Percentiles rank a stretch among this genome's conserved stretches.
These are phyloP conservation scores for Pelosia muscerda DNA, from an alignment of 2,888 invertebrate species.

Conservation along the genomic window DNA sequence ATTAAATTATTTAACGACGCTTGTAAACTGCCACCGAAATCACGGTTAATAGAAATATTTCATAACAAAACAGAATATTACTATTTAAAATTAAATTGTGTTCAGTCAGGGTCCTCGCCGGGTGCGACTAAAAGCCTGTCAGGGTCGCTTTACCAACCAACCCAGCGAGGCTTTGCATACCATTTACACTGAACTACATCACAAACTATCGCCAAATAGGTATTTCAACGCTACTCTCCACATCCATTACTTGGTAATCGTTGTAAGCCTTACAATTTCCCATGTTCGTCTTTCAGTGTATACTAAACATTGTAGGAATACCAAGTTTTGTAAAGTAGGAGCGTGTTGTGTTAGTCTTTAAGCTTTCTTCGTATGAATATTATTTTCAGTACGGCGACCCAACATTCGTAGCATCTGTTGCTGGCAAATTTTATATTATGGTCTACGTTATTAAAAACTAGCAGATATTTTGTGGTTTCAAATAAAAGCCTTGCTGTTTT, in stretches of 20 bases:
- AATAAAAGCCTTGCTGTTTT: conserved; percentile 7
- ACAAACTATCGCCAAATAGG: conserved; percentile 36
- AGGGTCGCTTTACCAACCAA: conserved; percentile 54
- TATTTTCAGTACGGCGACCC: conserved; percentile 58
- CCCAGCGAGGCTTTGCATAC: conserved; percentile 41
- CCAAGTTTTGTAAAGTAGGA: conserved; percentile 12
- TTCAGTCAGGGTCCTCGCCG: conserved; percentile 37
- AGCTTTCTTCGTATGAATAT: conserved; percentile 61
- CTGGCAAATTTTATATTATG: conserved; percentile 44
- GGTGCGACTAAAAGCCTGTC: conserved; percentile 62
- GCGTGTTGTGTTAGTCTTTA: conserved; percentile 44
- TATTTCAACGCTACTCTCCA: conserved; percentile 20
- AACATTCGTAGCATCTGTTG: conserved; percentile 57
- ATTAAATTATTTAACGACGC: conserved; percentile 17
- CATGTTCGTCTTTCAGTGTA: conserved; percentile 31
- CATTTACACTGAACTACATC: conserved; percentile 43
- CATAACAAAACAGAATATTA: conserved; percentile 34
- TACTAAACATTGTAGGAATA: conserved; percentile 21
- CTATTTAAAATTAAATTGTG: conserved; percentile 44
- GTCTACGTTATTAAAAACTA: conserved; percentile 39
- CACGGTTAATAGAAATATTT: conserved; percentile 37
- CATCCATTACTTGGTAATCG: conserved; percentile 36
- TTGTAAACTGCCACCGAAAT: conserved; percentile 30
- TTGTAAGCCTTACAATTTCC: conserved; percentile 2
- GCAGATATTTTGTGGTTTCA: conserved; percentile 18